phyloP scores from a whole-genome alignment of 2,888 invertebrate genomes.

The Leptopilina myrica region DNA sequence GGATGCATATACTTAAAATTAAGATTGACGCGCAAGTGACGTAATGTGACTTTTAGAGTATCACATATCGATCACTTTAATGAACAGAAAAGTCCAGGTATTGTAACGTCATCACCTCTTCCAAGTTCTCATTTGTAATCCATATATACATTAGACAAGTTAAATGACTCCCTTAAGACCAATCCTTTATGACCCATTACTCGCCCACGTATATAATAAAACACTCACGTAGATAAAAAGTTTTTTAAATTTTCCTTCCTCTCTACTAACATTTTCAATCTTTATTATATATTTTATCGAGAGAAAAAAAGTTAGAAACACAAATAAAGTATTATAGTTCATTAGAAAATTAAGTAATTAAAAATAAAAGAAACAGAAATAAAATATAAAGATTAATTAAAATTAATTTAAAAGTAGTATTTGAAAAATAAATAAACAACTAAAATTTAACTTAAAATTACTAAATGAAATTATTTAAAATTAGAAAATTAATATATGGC shows the following conservation, averaged over 20 bases:
- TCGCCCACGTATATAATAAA: constrained; percentile 11
- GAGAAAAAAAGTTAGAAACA: too few species aligned
- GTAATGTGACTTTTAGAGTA: constrained; percentile 4
- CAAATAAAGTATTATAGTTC: too few species aligned
- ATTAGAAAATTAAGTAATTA: too few species aligned
- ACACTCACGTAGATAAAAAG: not conserved
- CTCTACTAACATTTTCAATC: not conserved
- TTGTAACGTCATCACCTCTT: not conserved
- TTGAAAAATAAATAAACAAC: too few species aligned
- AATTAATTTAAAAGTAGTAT: too few species aligned
- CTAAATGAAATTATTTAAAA: too few species aligned
- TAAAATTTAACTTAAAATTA: too few species aligned
- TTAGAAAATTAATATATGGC: too few species aligned
- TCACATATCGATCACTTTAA: constrained; percentile 28
- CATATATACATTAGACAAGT: constrained; percentile 11
- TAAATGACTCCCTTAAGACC: constrained; percentile 33
- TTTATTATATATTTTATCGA: too few species aligned
- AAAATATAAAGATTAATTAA: too few species aligned
- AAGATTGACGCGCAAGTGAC: not conserved
- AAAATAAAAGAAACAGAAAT: too few species aligned
- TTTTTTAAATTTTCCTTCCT: not conserved
- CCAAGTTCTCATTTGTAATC: constrained; percentile 7
- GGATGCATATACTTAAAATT: not conserved
- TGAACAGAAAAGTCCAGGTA: constrained; percentile 13
- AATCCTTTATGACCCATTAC: constrained; percentile 33